phyloP scores from a whole-genome alignment of 2,888 invertebrate genomes.

The Leptopterna dolabrata region DNA sequence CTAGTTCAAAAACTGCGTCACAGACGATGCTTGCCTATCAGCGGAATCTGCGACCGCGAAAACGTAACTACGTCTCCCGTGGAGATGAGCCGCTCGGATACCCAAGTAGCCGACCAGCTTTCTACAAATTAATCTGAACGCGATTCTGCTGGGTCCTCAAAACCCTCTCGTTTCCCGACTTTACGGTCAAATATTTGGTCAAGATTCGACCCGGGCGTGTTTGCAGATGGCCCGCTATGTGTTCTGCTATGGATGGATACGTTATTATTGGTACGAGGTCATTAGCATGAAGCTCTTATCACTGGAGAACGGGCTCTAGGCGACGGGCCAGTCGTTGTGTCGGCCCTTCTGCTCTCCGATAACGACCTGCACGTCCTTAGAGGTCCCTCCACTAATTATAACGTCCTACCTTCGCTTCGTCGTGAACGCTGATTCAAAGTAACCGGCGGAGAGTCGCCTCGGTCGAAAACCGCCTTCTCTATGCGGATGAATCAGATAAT shows the following conservation, averaged over 20 bases:
- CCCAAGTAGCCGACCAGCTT: no score
- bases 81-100: no score
- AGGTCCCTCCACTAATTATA: not conserved
- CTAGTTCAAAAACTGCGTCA: no score
- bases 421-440: not conserved
- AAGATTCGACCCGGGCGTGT: not conserved
- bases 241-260: not conserved
- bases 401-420: not conserved
- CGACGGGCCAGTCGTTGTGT: not conserved
- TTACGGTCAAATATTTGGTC: not conserved
- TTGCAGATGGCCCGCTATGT: not conserved
- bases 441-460: not conserved
- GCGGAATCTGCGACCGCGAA: no score
- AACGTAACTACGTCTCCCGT: no score
- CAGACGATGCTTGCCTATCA: no score
- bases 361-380: slow-evolving; percentile 13
- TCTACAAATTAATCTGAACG: not conserved
- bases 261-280: not conserved
- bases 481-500: no score
- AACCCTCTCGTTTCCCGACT: not conserved
- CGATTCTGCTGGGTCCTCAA: not conserved
- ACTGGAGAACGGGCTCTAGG: not conserved
- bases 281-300: not conserved
- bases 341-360: not conserved
- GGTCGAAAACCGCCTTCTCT: no score